Conservation (phyloP, 2,888 invertebrate species). For the Xestia ashworthii region DNA sequence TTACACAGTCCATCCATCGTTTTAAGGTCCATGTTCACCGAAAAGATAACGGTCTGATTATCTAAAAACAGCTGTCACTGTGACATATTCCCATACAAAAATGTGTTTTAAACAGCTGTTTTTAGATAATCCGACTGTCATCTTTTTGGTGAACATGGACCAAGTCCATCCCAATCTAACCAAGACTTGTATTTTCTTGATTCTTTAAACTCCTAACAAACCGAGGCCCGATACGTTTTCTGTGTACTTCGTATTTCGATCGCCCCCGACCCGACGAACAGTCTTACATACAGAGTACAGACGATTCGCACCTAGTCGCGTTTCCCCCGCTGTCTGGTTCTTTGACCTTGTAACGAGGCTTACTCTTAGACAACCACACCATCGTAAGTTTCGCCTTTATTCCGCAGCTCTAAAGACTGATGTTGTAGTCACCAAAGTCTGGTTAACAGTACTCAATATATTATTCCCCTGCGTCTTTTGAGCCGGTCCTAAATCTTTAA, state of each 20-base stretch:
- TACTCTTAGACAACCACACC: slow-evolving; percentile 21
- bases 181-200: neutral
- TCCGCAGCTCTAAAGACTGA: neutral
- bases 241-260: neutral
- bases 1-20: too few species aligned
- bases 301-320: slow-evolving; percentile 16
- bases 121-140: too few species aligned
- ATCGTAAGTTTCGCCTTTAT: slow-evolving; percentile 5
- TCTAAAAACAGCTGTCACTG: too few species aligned
- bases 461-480: slow-evolving; percentile 60
- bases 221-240: neutral
- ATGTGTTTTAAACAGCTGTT: too few species aligned
- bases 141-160: too few species aligned
- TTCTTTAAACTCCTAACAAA: neutral
- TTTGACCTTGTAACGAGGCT: slow-evolving; percentile 72
- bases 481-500: slow-evolving; percentile 60
- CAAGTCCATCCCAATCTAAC: too few species aligned
- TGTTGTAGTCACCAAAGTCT: neutral
- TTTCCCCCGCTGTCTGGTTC: slow-evolving; percentile 71
- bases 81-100: too few species aligned
- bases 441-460: slow-evolving; percentile 48
- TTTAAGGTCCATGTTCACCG: too few species aligned
- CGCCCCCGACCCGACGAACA: neutral
- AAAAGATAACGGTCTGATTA: too few species aligned
- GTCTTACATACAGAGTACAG: slow-evolving; percentile 17